phyloP scores from a whole-genome alignment of 1,140 invertebrate genomes.

The Littorina saxatilis region DNA sequence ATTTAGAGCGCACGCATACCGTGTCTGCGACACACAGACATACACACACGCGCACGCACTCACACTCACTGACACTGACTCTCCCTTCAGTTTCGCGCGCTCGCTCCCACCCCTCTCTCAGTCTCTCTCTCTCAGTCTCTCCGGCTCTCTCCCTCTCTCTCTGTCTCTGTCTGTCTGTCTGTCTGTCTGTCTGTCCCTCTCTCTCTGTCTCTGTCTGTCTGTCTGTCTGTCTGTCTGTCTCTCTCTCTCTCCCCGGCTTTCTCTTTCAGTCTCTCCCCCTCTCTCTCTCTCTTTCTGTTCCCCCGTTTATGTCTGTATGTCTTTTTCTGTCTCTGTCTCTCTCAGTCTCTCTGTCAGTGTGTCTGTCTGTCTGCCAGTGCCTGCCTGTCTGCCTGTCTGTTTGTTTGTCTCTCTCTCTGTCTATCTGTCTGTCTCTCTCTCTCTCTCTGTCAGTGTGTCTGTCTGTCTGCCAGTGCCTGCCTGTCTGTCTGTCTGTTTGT shows the following conservation, averaged over 20 bases:
- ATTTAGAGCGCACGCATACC: no score
- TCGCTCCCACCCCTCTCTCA: not conserved
- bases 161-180: not conserved
- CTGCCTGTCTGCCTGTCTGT: no score
- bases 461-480: no score
- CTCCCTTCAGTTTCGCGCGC: not conserved
- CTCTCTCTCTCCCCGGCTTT: not conserved
- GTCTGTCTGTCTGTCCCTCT: no score
- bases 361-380: no score
- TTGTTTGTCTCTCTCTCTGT: no score
- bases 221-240: not conserved
- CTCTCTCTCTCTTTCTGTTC: no score
- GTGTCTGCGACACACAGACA: no score
- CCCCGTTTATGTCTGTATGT: not conserved
- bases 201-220: not conserved
- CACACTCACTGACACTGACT: not conserved
- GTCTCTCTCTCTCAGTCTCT: not conserved
- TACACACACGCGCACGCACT: no score
- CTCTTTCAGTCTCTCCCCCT: not conserved
- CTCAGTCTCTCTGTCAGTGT: not conserved
- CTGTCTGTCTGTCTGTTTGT: constrained; percentile 9
- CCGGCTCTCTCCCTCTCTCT: no score
- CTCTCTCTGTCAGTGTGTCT: not conserved
- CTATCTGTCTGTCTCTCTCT: not conserved
- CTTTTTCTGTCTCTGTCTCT: not conserved